phyloP scores from a whole-genome alignment of 2,888 invertebrate species.

The Cryptops parisi region DNA sequence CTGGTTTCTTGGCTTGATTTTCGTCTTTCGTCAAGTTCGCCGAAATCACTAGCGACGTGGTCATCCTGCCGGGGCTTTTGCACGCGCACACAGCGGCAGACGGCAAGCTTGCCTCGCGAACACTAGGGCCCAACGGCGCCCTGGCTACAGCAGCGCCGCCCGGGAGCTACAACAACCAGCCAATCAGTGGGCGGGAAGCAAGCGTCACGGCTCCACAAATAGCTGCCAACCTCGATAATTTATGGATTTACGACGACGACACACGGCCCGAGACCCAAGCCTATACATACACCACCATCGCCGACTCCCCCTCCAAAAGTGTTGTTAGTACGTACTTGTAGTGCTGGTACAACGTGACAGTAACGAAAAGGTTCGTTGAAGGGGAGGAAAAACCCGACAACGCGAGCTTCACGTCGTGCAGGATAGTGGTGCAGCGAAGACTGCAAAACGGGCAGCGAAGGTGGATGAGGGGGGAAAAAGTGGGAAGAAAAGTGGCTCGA shows the following conservation, averaged over 20 bases:
- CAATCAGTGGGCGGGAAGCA: conserved; percentile 13
- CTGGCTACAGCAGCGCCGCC: conserved; percentile 12
- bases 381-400: no score
- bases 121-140: background rate
- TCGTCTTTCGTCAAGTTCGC: conserved; percentile 13
- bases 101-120: background rate
- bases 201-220: conserved; percentile 11
- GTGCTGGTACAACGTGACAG: no score
- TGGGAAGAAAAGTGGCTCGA: no score
- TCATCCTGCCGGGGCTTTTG: conserved; percentile 14
- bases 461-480: no score
- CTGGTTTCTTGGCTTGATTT: conserved; percentile 14
- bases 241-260: conserved; percentile 12
- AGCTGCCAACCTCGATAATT: conserved; percentile 15
- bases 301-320: no score
- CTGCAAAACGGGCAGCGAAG: no score
- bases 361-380: no score
- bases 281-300: conserved; percentile 5
- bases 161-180: conserved; percentile 8
- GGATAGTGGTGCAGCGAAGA: no score
- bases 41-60: conserved; percentile 18
- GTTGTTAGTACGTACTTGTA: no score
- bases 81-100: background rate
- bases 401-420: no score
- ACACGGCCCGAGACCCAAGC: conserved; percentile 9